Percentiles rank a stretch among this genome's conserved stretches.
These are phyloP conservation scores for Trididemnum nubilum DNA, from an alignment of 23 tunicate species.

Conservation along the genomic window DNA sequence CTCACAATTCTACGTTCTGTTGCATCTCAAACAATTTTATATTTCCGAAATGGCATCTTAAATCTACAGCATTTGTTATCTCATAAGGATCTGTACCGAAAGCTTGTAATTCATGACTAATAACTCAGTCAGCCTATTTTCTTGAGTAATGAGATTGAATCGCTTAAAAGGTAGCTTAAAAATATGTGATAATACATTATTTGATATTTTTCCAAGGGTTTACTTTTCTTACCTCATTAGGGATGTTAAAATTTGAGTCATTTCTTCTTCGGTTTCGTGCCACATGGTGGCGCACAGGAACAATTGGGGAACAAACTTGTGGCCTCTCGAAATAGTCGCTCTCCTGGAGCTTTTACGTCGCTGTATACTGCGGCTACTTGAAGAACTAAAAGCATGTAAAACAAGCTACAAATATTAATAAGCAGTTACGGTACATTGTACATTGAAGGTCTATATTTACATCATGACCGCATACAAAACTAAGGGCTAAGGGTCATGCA, in stretches of 20 bases:
- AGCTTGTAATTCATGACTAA: no score
- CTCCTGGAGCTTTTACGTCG: constrained; percentile 51
- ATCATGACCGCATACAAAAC: no score
- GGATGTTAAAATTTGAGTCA: constrained; percentile 94
- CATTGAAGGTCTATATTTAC: no score
- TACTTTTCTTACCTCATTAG: constrained; percentile 61
- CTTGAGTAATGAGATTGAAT: background rate
- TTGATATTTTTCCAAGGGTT: background rate
- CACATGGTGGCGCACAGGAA: constrained; percentile 98
- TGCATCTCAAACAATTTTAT: no score
- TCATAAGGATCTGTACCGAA: no score
- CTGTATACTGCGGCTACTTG: background rate
- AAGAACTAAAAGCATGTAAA: background rate
- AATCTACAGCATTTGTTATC: no score
- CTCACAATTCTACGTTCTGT: no score
- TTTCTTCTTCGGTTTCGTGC: constrained; percentile 97
- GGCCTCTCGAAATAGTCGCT: constrained; percentile 27
- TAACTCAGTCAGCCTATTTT: no score
- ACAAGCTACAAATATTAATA: background rate
- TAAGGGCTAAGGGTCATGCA: no score
- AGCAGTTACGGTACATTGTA: no score
- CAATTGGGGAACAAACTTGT: constrained; percentile 64
- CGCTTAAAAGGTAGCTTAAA: background rate
- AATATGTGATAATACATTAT: background rate
- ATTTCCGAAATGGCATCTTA: no score